Conservation (phyloP, 2,113 vertebrate species). For the Hemichromis elongatus region DNA sequence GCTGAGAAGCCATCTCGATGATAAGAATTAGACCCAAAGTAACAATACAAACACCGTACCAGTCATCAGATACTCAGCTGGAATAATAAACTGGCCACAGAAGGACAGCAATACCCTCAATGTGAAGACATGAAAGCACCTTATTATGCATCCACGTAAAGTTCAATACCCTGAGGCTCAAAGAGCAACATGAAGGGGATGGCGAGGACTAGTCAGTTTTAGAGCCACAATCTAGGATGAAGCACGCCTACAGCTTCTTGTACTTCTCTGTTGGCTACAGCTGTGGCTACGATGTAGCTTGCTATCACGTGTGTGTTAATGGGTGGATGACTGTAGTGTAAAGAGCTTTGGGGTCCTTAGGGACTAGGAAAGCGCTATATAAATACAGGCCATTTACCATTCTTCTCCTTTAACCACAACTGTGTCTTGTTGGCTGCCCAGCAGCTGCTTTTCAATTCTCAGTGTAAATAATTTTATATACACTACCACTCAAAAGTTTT, state of each 20-base stretch:
- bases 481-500: background rate
- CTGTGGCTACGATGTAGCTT: no score
- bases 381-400: no score
- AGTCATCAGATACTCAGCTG: background rate
- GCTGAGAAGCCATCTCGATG: background rate
- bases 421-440: background rate
- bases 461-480: background rate
- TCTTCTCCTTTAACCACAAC: background rate
- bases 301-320: no score
- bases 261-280: rapidly evolving
- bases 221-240: background rate
- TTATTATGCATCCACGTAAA: background rate
- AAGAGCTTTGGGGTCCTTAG: no score
- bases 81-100: background rate
- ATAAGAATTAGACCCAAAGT: background rate
- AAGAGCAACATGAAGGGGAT: background rate
- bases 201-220: background rate
- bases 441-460: background rate
- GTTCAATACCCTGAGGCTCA: background rate
- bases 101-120: background rate
- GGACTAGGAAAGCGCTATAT: no score
- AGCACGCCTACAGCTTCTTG: background rate
- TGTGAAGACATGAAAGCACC: background rate
- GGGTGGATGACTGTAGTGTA: no score
- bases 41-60: background rate